Conservation (phyloP, 2,888 invertebrate genomes). For the Spilarctia lutea region DNA sequence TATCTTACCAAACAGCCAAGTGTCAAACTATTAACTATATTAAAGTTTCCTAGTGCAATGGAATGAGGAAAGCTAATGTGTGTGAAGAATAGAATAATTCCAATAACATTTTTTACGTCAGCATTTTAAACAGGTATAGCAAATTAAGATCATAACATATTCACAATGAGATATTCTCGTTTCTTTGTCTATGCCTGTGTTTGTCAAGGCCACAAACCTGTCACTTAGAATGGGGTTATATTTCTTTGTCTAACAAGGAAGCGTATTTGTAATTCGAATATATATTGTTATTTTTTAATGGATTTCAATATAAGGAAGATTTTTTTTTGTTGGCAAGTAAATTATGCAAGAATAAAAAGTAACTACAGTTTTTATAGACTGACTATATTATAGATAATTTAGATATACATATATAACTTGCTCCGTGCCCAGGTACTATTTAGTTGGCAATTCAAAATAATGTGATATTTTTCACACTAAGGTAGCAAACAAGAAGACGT, state of each 20-base stretch:
- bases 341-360: neutral
- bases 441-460: neutral
- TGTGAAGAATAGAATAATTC: neutral
- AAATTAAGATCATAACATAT: neutral
- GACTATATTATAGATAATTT: neutral
- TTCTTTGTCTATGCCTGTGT: conserved; percentile 25
- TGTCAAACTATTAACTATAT: neutral
- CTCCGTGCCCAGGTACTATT: neutral
- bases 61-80: conserved; percentile 4
- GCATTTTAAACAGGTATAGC: neutral
- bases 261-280: conserved; percentile 13
- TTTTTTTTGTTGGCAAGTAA: neutral
- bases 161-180: conserved; percentile 6
- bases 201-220: conserved; percentile 27
- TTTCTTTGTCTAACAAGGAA: conserved; percentile 42
- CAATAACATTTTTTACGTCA: conserved; percentile 1
- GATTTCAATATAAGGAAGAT: conserved; percentile 7
- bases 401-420: no score
- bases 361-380: neutral
- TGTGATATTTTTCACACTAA: neutral
- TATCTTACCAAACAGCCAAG: neutral
- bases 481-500: neutral
- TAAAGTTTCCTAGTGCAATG: neutral
- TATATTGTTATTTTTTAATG: conserved; percentile 10
- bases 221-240: conserved; percentile 35